Base-by-base conservation (phyloP, 2,797 vertebrate genomes). In the Chrysocyon brachyurus region DNA sequence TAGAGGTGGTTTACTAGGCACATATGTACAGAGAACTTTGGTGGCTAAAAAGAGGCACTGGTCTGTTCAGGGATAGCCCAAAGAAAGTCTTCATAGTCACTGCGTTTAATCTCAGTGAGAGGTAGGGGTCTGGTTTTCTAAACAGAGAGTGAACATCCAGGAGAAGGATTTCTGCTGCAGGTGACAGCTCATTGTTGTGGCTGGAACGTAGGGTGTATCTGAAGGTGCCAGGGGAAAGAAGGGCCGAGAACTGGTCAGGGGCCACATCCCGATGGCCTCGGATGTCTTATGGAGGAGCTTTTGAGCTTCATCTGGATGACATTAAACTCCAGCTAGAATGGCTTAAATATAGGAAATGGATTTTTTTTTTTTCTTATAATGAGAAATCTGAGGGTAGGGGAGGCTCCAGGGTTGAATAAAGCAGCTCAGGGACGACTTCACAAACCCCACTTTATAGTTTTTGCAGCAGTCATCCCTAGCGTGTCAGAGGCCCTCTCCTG, bases 291-390 rank as follows among this genome's bases (percentile, higher is more conserved):
- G 5, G 28, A 84, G 73, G 33, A 40, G 21, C 40, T 46, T 83
- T 61, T 82, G 64, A 89, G 77, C 66, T 49, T 66, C 12, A 31
- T 64, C 31, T 46, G 17, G n/a, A 11, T 68, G 61, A 31, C 33
- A 6, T 57, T 70, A 92, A 87, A 86, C 59, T 90, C 28, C 3
- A n/a, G 54, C 54, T 87, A 63, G 87, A 57, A 17, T 85, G 88
- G 54, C 46, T 87, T 94, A 75, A 84, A 73, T 28, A 26, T 66
- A 92, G 49, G 70, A 84, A 95, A 28, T 90, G 19, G 36, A 54
- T 95, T 88, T 95, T 46, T 46, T 95, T 46, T 46, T 46, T 92
- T 66, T 91, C 56, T 11, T 0, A 5, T 46, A 40, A 72, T 9
- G 81, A 57, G 86, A 78, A 82, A 22, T 57, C 52, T 64, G 52